A percentile compares a stretch with the other conserved stretches of the same genome.
phyloP scores from a whole-genome alignment of 2,797 vertebrate genomes.

The Cuculus canorus region DNA sequence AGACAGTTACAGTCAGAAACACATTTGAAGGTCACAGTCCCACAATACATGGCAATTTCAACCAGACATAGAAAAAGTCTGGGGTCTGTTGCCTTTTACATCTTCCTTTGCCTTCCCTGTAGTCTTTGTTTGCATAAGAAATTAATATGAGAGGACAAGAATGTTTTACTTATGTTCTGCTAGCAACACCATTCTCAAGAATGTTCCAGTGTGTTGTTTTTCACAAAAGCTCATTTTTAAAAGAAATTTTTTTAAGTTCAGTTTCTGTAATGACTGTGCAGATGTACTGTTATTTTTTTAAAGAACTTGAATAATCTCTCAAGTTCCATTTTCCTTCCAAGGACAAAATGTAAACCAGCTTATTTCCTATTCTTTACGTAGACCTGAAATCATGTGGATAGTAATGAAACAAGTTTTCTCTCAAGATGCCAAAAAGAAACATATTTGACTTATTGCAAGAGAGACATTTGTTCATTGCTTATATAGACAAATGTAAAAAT shows the following conservation, averaged over 20 bases:
- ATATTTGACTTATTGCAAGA: background rate
- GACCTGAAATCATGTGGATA: background rate
- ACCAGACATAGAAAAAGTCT: background rate
- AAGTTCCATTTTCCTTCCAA: background rate
- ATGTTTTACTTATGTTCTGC: background rate
- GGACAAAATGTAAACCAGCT: background rate
- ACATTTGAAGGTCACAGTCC: background rate
- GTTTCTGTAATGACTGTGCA: background rate
- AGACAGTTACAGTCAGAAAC: background rate
- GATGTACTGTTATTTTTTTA: background rate
- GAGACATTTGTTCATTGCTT: background rate
- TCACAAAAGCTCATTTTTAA: background rate
- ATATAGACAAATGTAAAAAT: background rate
- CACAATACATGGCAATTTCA: background rate
- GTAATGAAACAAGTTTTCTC: background rate
- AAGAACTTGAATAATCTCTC: background rate
- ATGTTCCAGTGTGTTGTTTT: background rate
- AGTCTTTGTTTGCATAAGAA: accelerated
- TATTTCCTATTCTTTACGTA: background rate
- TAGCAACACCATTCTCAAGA: background rate
- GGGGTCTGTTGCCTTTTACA: background rate
- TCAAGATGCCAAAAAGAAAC: background rate
- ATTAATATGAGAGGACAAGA: background rate
- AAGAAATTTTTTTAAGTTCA: background rate
- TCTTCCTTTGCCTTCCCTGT: background rate